Conservation (phyloP, 2,797 vertebrate species). For the Acipenser transmontanus region DNA sequence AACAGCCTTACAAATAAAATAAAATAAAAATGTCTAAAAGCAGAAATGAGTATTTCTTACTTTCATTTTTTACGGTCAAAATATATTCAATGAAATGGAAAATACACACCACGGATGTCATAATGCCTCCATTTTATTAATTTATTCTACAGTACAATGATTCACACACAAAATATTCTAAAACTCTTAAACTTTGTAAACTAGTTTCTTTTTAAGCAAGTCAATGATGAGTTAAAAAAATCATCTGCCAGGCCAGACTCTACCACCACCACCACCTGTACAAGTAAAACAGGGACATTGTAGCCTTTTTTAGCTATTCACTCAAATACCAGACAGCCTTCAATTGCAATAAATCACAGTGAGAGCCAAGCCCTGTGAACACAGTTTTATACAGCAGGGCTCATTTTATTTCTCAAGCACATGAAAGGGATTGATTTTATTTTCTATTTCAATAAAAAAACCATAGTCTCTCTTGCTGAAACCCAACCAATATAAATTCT, state of each 20-base stretch:
- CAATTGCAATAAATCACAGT: conserved; percentile 73
- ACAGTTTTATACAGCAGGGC: conserved; percentile 63
- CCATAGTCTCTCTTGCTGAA: conserved; percentile 36
- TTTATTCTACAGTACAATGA: conserved; percentile 86
- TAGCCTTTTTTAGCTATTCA: conserved; percentile 5
- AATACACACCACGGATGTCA: conserved; percentile 32
- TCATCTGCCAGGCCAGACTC: conserved; percentile 26
- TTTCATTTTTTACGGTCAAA: background rate
- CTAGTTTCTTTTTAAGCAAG: conserved; percentile 48
- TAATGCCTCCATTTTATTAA: conserved; percentile 74
- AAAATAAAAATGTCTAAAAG: background rate
- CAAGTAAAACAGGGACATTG: conserved; percentile 50
- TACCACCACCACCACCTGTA: conserved; percentile 42
- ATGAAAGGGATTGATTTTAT: conserved; percentile 58
- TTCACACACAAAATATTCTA: conserved; percentile 74
- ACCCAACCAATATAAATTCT: conserved; percentile 64
- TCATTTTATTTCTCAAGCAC: conserved; percentile 51
- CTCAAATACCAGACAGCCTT: background rate
- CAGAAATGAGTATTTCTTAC: background rate
- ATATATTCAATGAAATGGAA: conserved; percentile 8
- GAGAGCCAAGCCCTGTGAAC: conserved; percentile 69
- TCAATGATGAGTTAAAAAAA: conserved; percentile 6
- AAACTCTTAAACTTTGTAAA: conserved; percentile 76
- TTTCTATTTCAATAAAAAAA: conserved; percentile 65
- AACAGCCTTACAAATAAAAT: background rate